Base-by-base conservation (phyloP, 2,888 invertebrate genomes). In the Caenorhabditis plicata region DNA sequence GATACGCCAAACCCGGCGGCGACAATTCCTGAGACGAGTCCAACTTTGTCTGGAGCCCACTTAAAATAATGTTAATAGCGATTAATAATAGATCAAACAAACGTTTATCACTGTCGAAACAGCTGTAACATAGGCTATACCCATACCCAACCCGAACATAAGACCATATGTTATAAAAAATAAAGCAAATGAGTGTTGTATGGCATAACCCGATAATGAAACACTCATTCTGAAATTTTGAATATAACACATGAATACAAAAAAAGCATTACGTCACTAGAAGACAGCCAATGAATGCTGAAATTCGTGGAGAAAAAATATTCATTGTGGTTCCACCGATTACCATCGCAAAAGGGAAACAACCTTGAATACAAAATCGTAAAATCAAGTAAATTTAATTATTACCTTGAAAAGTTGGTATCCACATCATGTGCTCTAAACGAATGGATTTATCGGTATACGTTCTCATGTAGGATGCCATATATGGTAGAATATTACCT, bases 401-500 rank as follows among this genome's bases (percentile, higher is more conserved):
- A n/a, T n/a, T n/a, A n/a, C n/a, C n/a, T n/a, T n/a, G 79, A 62
- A 79, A 75, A 15, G 75, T 79, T 5, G 79, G 79, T 33, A 79
- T 75, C 79, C 79, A 79, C 60, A 80, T 74, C 39, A 79, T 64
- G 38, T 75, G 66, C 53, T 80, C 79, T 23, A 77, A 41, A 26
- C 67, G 52, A 13, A 80, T 62, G 7, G 53, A 52, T 5, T 66
- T 56, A 61, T 80, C 77, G 5, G 77, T 80, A 51, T 70, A 71
- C 46, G 77, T 80, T 9, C 72, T 60, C 73, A 79, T 75, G 42
- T 77, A 79, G 2, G 76, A 77, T 2, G 79, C 77, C 76, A 79
- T 79, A 36, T 79, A 80, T 3, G 79, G 79, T 3, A 78, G 65
- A 76, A 80, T 80, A 50, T 79, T 79, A 13, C 78, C 77, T 77